Conservation (phyloP, 92 coral and sea anemone genomes). For the Phenganax subtilis region DNA sequence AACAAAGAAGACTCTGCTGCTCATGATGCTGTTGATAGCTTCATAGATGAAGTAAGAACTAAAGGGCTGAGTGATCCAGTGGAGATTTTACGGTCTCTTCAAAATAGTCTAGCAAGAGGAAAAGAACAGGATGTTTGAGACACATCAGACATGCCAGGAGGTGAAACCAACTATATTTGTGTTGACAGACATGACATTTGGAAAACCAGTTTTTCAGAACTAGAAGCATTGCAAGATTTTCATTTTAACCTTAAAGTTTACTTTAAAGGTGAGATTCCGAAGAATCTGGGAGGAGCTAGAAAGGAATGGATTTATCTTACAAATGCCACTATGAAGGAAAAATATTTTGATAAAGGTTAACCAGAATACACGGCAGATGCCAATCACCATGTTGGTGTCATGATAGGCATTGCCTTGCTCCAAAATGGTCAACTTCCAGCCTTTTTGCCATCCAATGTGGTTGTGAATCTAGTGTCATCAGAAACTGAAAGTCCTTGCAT, state of each 20-base stretch:
- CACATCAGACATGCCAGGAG: constrained; percentile 37
- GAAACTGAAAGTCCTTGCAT: constrained; percentile 13
- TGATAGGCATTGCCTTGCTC: constrained; percentile 50
- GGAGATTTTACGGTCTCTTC: constrained; percentile 49
- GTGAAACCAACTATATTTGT: constrained; percentile 52
- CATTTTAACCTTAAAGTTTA: constrained; percentile 53
- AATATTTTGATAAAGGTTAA: constrained; percentile 50
- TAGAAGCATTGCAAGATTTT: constrained; percentile 49
- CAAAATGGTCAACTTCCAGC: constrained; percentile 53
- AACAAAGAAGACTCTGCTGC: background rate
- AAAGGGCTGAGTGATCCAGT: constrained; percentile 49
- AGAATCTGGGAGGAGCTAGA: constrained; percentile 56
- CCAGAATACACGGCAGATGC: constrained; percentile 42
- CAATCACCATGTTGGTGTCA: constrained; percentile 48
- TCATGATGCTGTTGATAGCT: background rate
- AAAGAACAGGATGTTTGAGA: constrained; percentile 39
- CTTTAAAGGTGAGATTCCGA: constrained; percentile 51
- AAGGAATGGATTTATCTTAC: constrained; percentile 54
- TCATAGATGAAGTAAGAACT: constrained; percentile 24
- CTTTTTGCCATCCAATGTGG: background rate
- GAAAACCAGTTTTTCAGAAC: constrained; percentile 53
- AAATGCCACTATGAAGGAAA: constrained; percentile 45
- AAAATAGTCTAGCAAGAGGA: constrained; percentile 45
- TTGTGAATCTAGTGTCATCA: background rate
- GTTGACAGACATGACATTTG: constrained; percentile 49